Conservation (phyloP, 2,797 vertebrate species). For the Mus minutoides region DNA sequence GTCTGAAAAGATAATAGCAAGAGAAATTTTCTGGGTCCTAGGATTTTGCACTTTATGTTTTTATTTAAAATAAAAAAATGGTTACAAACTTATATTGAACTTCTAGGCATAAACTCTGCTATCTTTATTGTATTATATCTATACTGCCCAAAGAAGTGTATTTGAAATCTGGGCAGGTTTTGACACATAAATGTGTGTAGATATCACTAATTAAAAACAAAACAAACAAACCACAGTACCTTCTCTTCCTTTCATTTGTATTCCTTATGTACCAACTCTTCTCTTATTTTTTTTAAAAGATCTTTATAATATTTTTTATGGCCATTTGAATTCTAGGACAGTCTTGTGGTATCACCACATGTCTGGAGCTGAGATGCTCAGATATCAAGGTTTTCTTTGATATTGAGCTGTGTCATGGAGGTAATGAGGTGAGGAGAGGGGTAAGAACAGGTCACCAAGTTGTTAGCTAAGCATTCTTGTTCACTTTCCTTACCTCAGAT, state of each 20-base stretch:
- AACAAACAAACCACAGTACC: not conserved
- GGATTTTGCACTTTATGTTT: not conserved
- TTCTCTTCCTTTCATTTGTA: not conserved
- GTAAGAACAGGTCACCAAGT: not conserved
- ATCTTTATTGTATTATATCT: not conserved
- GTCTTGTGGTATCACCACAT: not conserved
- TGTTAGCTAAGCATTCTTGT: not conserved
- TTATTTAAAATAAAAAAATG: conserved; percentile 22
- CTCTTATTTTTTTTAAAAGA: not conserved
- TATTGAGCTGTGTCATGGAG: not conserved
- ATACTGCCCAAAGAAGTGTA: not conserved
- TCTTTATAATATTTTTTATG: conserved; percentile 29
- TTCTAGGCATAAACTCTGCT: conserved; percentile 31
- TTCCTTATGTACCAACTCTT: not conserved
- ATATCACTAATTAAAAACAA: conserved; percentile 9
- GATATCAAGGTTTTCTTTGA: conserved; percentile 23
- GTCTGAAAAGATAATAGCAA: conserved; percentile 29
- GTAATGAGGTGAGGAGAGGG: not conserved
- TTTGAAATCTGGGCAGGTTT: conserved; percentile 18
- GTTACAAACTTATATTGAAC: not conserved
- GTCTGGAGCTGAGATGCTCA: not conserved
- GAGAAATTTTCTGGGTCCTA: not conserved
- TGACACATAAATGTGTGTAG: not conserved
- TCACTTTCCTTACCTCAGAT: conserved; percentile 33
- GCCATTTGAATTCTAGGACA: conserved; percentile 24